These are phyloP conservation scores for Oreotrochilus melanogaster DNA, from an alignment of 2,113 vertebrate genomes.

Conservation along the genomic window DNA sequence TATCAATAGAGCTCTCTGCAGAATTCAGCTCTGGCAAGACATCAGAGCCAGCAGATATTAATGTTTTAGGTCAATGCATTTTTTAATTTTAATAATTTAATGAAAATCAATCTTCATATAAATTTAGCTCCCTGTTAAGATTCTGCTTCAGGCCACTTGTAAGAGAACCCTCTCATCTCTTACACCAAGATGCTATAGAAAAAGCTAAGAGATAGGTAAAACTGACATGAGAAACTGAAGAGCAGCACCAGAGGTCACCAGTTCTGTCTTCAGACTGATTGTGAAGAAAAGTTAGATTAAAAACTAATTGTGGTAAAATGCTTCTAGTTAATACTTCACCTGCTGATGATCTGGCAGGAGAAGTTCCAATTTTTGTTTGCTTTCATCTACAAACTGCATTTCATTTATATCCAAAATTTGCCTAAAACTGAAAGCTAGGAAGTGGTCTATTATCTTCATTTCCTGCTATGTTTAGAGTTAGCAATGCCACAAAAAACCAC, in stretches of 20 bases:
- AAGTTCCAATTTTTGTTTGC: neutral
- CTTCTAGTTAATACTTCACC: neutral
- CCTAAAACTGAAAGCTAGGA: neutral
- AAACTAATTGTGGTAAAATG: neutral
- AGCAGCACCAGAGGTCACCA: neutral
- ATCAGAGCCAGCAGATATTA: neutral
- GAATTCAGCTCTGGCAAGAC: neutral
- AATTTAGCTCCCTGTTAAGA: neutral
- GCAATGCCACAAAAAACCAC: neutral
- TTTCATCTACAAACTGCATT: neutral
- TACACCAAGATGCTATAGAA: neutral
- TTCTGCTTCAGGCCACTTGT: neutral
- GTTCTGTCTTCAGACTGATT: neutral
- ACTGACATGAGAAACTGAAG: accelerated
- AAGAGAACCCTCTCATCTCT: neutral
- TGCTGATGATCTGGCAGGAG: neutral
- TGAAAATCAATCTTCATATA: neutral
- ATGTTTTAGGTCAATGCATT: neutral
- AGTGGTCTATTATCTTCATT: neutral
- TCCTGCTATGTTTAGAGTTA: neutral
- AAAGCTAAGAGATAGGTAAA: neutral
- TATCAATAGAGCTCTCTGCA: neutral
- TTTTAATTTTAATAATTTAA: neutral
- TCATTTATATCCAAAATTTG: neutral
- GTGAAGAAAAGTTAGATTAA: neutral